A percentile compares a stretch with the other conserved stretches of the same genome.
phyloP scores from a whole-genome alignment of 2,888 invertebrate genomes.

The Dastarcus helophoroides region DNA sequence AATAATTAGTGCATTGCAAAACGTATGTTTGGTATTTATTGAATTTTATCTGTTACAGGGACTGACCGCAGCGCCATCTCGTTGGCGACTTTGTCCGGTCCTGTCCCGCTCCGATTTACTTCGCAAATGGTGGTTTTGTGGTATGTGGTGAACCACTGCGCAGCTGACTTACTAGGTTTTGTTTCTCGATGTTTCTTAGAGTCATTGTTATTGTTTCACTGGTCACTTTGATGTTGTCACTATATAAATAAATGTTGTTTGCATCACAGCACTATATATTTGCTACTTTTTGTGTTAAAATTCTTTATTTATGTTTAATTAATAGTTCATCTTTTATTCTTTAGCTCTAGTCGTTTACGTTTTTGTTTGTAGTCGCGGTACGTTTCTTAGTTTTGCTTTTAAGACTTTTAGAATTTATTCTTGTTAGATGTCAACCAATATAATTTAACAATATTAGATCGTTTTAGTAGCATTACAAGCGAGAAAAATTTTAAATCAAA shows the following conservation, averaged over 20 bases:
- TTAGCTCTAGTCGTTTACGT: too few relatives aligned
- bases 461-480: too few relatives aligned
- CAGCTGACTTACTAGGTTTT: constrained; percentile 18
- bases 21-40: too few relatives aligned
- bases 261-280: constrained; percentile 31
- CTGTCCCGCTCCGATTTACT: constrained; percentile 32
- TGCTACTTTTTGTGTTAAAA: constrained; percentile 12
- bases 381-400: too few relatives aligned
- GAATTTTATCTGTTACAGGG: constrained; percentile 38
- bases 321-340: neutral
- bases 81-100: constrained; percentile 37
- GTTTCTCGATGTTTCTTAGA: constrained; percentile 13
- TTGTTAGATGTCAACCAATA: too few relatives aligned
- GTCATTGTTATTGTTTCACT: constrained; percentile 14
- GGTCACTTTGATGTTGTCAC: constrained; percentile 33
- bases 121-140: constrained; percentile 39
- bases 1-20: too few relatives aligned
- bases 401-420: too few relatives aligned
- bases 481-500: too few relatives aligned
- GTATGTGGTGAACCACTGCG: constrained; percentile 32
- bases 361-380: too few relatives aligned
- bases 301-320: neutral
- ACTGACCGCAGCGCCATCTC: constrained; percentile 39
- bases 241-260: constrained; percentile 31
- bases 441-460: too few relatives aligned